Evolutionary conservation across 2,797 vertebrate species (phyloP), one percentile per base, ranked within the genome.

Genomic region (Artibeus lituratus): DNA sequence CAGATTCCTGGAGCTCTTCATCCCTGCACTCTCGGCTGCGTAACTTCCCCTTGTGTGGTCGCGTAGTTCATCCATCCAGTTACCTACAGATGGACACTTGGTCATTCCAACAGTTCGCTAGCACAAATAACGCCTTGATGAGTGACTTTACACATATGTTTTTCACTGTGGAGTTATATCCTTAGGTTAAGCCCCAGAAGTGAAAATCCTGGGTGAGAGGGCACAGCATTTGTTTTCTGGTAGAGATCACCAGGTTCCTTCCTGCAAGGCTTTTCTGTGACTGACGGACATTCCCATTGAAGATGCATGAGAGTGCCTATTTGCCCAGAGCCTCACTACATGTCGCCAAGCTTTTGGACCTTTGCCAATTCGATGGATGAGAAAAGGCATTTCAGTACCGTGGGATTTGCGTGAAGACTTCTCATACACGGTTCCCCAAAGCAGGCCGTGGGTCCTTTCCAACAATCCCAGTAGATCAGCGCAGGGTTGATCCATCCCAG

Each of bases 111-210:
- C 37, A 44, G 62, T 83, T 62, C 51, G 16, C 37, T 88, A 7
- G 87, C 59, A 49, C 10, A 91, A 57, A 53, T 24, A 62, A 74
- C 29, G 29, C 47, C 42, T 82, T 80, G 37, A 3, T 29, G 65
- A 95, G 29, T 77, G 74, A 53, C 14, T 39, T 35, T 26, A n/a
- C 39, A 42, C 1, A 10, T 7, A 47, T 37, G 4, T 44, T 51
- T 35, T 90, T 37, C 22, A 0, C 59, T 90, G 49, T 78, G n/a
- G 65, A 91, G 74, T 57, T 91, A 16, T 47, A 72, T 26, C 42
- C 57, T 96, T 47, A 90, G 10, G 10, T 53, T 67, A 81, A 84
- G 73, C 37, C 42, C 74, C 88, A 65, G 69, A 81, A 84, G 42
- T n/a, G 42, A 32, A 90, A 62, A 42, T 88, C 12, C 39, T 69